Conservation (phyloP, 2,888 invertebrate species). For the Seira musarum region DNA sequence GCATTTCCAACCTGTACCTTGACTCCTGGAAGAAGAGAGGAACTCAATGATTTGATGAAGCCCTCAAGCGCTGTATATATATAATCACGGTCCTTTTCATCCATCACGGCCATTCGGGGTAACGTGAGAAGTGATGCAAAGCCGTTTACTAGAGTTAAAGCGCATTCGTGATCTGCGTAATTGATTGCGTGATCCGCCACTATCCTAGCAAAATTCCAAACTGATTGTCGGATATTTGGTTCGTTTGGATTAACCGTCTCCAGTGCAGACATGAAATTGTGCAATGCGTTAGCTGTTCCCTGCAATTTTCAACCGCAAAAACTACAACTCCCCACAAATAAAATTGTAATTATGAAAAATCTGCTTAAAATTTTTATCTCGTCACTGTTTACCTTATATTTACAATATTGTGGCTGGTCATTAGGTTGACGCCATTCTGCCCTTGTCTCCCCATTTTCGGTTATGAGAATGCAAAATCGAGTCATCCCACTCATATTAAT, state of each 20-base stretch:
- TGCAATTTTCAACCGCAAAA: not conserved
- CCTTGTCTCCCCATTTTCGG: not conserved
- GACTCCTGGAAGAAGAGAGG: slow-evolving; percentile 50
- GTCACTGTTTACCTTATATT: slow-evolving; percentile 15
- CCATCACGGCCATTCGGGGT: slow-evolving; percentile 33
- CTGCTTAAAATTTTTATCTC: too few species aligned
- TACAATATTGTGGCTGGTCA: slow-evolving; percentile 3
- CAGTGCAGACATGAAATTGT: not conserved
- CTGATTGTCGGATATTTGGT: too few species aligned
- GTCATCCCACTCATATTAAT: slow-evolving; percentile 43
- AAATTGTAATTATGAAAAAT: too few species aligned
- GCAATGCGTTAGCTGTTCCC: not conserved
- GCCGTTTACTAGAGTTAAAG: slow-evolving; percentile 51
- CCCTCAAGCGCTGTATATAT: slow-evolving; percentile 1
- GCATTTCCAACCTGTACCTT: slow-evolving; percentile 27
- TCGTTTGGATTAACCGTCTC: not conserved
- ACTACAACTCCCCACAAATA: too few species aligned
- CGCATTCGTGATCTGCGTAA: slow-evolving; percentile 44
- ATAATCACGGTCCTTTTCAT: slow-evolving; percentile 2
- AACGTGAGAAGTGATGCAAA: slow-evolving; percentile 48
- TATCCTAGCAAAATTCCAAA: too few species aligned
- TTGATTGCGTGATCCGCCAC: not conserved
- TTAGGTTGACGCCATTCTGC: slow-evolving; percentile 22
- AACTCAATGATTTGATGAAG: not conserved
- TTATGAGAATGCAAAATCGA: slow-evolving; percentile 32